Base-by-base conservation (phyloP, 2,888 invertebrate genomes). In the Cyaniris semiargus region DNA sequence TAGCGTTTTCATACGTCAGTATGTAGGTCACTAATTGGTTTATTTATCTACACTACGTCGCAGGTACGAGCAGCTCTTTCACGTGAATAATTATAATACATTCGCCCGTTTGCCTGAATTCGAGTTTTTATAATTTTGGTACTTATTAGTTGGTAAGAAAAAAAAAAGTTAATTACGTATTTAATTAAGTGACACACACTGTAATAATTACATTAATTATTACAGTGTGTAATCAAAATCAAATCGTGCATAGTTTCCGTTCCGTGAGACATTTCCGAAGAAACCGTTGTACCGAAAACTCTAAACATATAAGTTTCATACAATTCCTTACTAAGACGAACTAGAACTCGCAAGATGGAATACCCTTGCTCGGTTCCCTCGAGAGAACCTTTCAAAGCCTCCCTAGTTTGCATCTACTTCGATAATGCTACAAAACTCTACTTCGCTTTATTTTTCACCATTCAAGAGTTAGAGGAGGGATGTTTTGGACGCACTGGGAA, bases 341-440 rank as follows among this genome's bases (percentile, higher is more conserved):
- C 82, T 81, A 81, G 80, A 80, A 82, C 82, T 83, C 80, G 81
- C 79, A 82, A 82, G 82, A 83, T 85, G 84, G 81, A 82, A 84
- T 84, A 82, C 80, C 80, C 79, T 78, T 80, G 31, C 44, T 75
- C 44, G 75, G 85, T 80, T 84, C 88, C 83, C 87, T 76, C 75
- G 85, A 85, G 88, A 83, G 79, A 79, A 78, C 78, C 80, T 81
- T 84, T 86, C 85, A 88, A 87, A 88, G 88, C 85, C 85, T 84
- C 82, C 82, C 82, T 82, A 83, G 84, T 84, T 85, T 83, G 84
- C 84, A 84, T 86, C 83, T 84, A 83, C 84, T 83, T 83, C 85
- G 83, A 86, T 87, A 86, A 87, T 87, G 85, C 84, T 84, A 82
- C 81, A 81, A 82, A 85, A 82, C 81, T 84, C 82, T 48, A 66